phyloP scores from a whole-genome alignment of 64 coral and sea anemone species.

The Stylophora pistillata region DNA sequence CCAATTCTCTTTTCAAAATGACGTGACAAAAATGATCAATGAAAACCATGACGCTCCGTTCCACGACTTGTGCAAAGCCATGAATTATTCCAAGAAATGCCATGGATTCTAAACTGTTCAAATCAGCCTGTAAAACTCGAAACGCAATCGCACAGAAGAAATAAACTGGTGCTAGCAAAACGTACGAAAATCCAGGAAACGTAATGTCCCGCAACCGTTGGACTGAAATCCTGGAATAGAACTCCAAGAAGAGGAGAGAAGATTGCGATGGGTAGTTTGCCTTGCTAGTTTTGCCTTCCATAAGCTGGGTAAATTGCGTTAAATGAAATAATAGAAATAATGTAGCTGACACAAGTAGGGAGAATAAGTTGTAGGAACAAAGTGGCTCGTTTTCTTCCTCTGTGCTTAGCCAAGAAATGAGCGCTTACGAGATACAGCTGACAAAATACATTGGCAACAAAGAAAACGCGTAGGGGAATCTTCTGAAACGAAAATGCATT shows the following conservation, averaged over 20 bases:
- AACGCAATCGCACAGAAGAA: neutral
- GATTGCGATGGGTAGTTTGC: neutral
- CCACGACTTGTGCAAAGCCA: neutral
- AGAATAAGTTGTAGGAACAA: neutral
- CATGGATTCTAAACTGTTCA: neutral
- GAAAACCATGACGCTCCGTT: neutral
- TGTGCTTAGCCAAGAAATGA: neutral
- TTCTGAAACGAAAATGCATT: neutral
- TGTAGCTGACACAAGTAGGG: neutral
- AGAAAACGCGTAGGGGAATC: neutral
- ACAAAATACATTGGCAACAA: neutral
- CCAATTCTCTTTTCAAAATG: too few species aligned
- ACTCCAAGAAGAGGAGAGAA: neutral
- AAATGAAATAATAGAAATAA: neutral
- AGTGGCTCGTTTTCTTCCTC: neutral
- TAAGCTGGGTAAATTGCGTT: neutral
- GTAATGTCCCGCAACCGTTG: neutral
- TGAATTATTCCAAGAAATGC: constrained; percentile 13
- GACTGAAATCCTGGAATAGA: neutral
- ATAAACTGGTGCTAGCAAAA: neutral
- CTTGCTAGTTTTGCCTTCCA: neutral
- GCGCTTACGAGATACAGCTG: neutral
- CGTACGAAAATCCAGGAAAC: neutral
- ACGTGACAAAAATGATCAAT: neutral
- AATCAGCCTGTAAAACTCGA: neutral